phyloP scores from a whole-genome alignment of 2,113 vertebrate species.

The Epinephelus cyanopodus region DNA sequence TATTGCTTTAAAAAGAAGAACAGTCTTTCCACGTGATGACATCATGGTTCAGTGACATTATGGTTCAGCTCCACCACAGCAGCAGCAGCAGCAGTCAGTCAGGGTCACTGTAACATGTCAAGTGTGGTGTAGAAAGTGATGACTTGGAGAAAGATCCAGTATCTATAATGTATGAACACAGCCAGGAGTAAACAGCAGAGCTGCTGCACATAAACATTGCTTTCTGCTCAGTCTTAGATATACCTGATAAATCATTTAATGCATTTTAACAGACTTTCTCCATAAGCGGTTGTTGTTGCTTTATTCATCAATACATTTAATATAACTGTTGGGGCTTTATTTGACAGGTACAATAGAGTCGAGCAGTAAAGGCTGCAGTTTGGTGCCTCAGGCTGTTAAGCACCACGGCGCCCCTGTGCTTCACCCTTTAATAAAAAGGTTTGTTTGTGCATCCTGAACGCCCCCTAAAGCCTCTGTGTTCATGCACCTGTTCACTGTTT shows the following conservation, averaged over 20 bases:
- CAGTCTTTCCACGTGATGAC: too few species aligned
- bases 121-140: slow-evolving; percentile 34
- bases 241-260: slow-evolving; percentile 27
- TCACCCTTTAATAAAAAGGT: slow-evolving; percentile 24
- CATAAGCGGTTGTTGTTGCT: not conserved
- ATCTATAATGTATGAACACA: slow-evolving; percentile 55
- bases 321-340: not conserved
- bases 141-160: slow-evolving; percentile 28
- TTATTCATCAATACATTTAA: not conserved
- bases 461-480: slow-evolving; percentile 38
- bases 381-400: slow-evolving; percentile 16
- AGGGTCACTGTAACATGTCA: slow-evolving; percentile 25
- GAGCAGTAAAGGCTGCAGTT: not conserved
- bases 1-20: not conserved
- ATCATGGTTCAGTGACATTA: not conserved
- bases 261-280: not conserved
- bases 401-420: not conserved
- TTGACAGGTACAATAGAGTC: not conserved
- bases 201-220: not conserved
- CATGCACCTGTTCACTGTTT: slow-evolving; percentile 65
- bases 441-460: slow-evolving; percentile 48
- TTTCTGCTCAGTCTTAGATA: not conserved
- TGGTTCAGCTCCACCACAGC: not conserved
- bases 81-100: slow-evolving; percentile 8
- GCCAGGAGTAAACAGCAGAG: slow-evolving; percentile 22